These are phyloP conservation scores for Drosophila leonis DNA, from an alignment of 2,888 invertebrate genomes.

Conservation along the genomic window DNA sequence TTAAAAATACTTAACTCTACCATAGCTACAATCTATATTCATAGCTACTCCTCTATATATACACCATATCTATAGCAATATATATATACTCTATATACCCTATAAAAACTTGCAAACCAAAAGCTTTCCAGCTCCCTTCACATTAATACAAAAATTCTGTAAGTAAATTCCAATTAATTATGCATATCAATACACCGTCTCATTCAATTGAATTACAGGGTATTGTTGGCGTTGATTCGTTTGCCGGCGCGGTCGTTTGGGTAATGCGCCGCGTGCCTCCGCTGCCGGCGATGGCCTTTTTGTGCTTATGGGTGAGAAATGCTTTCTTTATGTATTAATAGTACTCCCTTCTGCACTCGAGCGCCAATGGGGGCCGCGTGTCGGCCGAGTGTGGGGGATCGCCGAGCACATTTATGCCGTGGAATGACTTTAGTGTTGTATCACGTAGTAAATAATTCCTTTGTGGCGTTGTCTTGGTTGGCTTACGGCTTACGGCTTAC, in stretches of 20 bases:
- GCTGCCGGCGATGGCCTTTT: conserved; percentile 70
- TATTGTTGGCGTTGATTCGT: conserved; percentile 53
- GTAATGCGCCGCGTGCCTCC: conserved; percentile 69
- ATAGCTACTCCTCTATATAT: neutral
- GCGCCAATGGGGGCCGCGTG: conserved; percentile 31
- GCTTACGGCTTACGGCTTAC: conserved; percentile 57
- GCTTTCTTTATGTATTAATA: conserved; percentile 78
- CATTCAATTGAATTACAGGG: conserved; percentile 15
- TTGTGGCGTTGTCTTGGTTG: conserved; percentile 79
- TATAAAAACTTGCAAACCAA: too few relatives aligned
- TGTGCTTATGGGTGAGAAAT: conserved; percentile 76
- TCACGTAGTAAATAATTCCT: conserved; percentile 80
- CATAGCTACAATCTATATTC: too few relatives aligned
- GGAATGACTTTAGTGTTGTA: conserved; percentile 77
- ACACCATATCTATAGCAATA: neutral
- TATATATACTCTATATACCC: neutral
- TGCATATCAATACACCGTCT: neutral
- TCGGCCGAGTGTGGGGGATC: neutral
- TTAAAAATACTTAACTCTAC: too few relatives aligned
- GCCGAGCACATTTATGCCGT: conserved; percentile 70
- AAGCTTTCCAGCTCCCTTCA: neutral
- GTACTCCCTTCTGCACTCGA: conserved; percentile 73
- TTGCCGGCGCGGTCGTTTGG: conserved; percentile 70
- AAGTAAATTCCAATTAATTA: neutral
- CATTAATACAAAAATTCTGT: too few relatives aligned